Evolutionary conservation across 2,113 vertebrate genomes (phyloP), one percentile per base, ranked within the genome.

Genomic region (Vulpes lagopus): DNA sequence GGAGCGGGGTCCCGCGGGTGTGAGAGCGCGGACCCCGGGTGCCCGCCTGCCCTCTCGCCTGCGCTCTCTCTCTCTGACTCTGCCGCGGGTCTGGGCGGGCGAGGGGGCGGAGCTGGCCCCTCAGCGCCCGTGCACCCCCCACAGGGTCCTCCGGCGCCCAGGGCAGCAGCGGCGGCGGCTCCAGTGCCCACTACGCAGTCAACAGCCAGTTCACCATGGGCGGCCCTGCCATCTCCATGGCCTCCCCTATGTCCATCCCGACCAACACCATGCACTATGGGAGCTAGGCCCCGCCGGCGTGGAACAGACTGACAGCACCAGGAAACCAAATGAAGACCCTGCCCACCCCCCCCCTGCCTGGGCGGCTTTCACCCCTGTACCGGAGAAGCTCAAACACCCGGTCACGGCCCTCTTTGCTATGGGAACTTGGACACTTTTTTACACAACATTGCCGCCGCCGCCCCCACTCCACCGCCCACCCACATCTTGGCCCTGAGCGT

Each of bases 201-300:
- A 99, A 99, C 99, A 99, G 99, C 99, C 99, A 99, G 98, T 99
- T 99, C 98, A 99, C 99, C 98, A 99, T 99, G 99, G 99, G 99
- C 3, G 99, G 99, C 14, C 99, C 99, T 0, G 99, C 99, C 96
- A 99, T 99, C 98, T 99, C 99, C 88, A 99, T 99, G 99, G 99
- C 99, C 35, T 99, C 99, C 0, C 99, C 99, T 11, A 99, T 99
- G 99, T 99, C 99, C 97, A 99, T 99, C 98, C 99, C 99, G 83
- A 99, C 99, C 99, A 99, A 99, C 99, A 99, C 99, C 98, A 99
- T 99, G 99, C 99, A 99, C 98, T 99, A 99, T 62, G 99, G 99
- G 96, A 99, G 99, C 99, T 99, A 99, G 99, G 98, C 92, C 83
- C 88, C 89, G n/a, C 69, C 62, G 89, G 96, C 83, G 81, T 9